These are phyloP conservation scores for Euproctis similis DNA, from an alignment of 2,888 invertebrate genomes.

Conservation along the genomic window DNA sequence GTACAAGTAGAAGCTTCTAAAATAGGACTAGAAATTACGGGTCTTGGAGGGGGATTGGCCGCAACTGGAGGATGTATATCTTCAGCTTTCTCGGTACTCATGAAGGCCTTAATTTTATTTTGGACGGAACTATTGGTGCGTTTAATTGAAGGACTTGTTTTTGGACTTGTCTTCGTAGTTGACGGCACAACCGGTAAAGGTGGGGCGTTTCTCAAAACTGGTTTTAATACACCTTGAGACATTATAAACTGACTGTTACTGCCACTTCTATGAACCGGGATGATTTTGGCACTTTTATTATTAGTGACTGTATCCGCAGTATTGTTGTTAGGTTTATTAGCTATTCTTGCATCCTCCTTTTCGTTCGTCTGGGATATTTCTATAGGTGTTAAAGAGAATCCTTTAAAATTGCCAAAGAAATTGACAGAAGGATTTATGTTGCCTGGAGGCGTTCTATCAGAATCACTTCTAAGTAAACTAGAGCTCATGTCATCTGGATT, in stretches of 20 bases:
- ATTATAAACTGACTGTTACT: slow-evolving; percentile 55
- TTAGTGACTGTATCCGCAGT: slow-evolving; percentile 25
- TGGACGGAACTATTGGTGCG: slow-evolving; percentile 58
- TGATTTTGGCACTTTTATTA: slow-evolving; percentile 76
- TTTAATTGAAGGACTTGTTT: slow-evolving; percentile 56
- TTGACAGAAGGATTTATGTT: slow-evolving; percentile 71
- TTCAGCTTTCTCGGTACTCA: slow-evolving; percentile 57
- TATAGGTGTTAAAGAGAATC: slow-evolving; percentile 85
- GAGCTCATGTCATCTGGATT: slow-evolving; percentile 84
- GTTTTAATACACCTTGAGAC: slow-evolving; percentile 49
- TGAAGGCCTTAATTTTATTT: slow-evolving; percentile 62
- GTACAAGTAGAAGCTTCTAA: slow-evolving; percentile 88
- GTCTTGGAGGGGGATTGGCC: slow-evolving; percentile 81
- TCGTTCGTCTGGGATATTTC: slow-evolving; percentile 53
- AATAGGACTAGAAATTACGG: slow-evolving; percentile 88
- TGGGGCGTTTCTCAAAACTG: slow-evolving; percentile 77
- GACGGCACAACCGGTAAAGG: slow-evolving; percentile 77
- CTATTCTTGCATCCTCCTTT: slow-evolving; percentile 16
- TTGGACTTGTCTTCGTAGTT: slow-evolving; percentile 44
- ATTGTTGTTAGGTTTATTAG: slow-evolving; percentile 15
- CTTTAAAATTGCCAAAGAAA: slow-evolving; percentile 91
- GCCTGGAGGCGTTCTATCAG: slow-evolving; percentile 62
- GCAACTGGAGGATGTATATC: slow-evolving; percentile 36
- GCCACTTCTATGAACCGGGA: slow-evolving; percentile 60
- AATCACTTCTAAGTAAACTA: slow-evolving; percentile 76